Evolutionary conservation across 2,797 vertebrate genomes (phyloP).

Genomic region (Sus cebifrons): DNA sequence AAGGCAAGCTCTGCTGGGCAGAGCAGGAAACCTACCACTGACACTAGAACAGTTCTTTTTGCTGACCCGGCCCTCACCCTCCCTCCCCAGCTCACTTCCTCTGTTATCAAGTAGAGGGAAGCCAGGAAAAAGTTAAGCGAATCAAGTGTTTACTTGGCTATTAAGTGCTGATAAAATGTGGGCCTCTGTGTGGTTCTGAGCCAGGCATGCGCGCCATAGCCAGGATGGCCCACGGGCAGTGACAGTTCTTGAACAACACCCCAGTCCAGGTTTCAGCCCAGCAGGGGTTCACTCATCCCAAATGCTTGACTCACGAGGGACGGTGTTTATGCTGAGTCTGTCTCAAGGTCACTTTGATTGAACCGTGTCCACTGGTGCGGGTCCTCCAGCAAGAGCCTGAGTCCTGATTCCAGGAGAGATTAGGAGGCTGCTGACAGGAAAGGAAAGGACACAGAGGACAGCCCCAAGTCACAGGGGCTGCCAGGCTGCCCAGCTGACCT

Average conservation of each 20-base stretch:
- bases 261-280: constrained; percentile 79
- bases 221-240: constrained; percentile 65
- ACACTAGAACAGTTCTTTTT: neutral
- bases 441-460: neutral
- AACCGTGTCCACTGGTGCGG: neutral
- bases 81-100: constrained; percentile 59
- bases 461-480: neutral
- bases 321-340: neutral
- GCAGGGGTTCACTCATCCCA: constrained; percentile 78
- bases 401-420: neutral
- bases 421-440: neutral
- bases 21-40: too few relatives aligned
- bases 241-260: constrained; percentile 80
- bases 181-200: constrained; percentile 69
- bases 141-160: constrained; percentile 80
- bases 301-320: neutral
- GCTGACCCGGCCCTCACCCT: neutral
- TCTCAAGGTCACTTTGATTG: neutral
- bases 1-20: too few relatives aligned
- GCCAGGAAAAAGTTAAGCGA: constrained; percentile 56
- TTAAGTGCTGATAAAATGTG: constrained; percentile 78
- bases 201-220: neutral
- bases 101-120: constrained; percentile 69
- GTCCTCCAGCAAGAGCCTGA: neutral
- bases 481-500: neutral